Percentiles rank a stretch among this genome's conserved stretches.
phyloP scores from a whole-genome alignment of 2,888 invertebrate genomes.

The Dione vanillae region DNA sequence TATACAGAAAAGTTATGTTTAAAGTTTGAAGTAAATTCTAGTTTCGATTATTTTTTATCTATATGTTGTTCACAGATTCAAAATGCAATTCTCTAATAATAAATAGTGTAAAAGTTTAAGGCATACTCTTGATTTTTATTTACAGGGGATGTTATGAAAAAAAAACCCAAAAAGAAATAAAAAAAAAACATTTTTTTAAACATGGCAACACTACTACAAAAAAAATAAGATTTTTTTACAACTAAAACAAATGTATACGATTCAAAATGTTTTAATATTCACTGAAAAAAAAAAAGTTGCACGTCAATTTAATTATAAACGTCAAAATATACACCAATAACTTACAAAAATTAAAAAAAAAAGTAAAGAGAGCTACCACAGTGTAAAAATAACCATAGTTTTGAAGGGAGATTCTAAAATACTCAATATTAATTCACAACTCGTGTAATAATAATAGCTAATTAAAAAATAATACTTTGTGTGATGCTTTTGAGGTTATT shows the following conservation, averaged over 20 bases:
- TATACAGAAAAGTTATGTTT: constrained; percentile 13
- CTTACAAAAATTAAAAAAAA: neutral
- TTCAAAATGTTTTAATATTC: neutral
- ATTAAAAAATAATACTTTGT: constrained; percentile 23
- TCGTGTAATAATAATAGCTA: constrained; percentile 4
- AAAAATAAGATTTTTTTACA: neutral
- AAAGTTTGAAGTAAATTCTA: constrained; percentile 13
- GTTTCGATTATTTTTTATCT: constrained; percentile 13
- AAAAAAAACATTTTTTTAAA: neutral
- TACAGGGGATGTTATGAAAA: neutral
- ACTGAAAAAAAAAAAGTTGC: constrained; percentile 4
- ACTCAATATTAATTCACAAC: constrained; percentile 3
- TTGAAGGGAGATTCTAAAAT: neutral
- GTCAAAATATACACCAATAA: neutral
- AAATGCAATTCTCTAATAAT: constrained; percentile 16
- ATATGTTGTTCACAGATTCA: constrained; percentile 3
- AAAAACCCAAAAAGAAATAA: neutral
- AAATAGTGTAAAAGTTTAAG: constrained; percentile 19
- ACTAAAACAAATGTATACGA: constrained; percentile 2
- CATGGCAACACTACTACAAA: neutral
- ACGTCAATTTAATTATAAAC: neutral
- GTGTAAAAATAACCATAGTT: neutral
- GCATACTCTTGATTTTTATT: constrained; percentile 24
- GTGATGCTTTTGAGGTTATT: constrained; percentile 21
- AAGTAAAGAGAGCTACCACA: constrained; percentile 6